Evolutionary conservation across 2,797 vertebrate genomes (phyloP).

Genomic region (Micropoecilia bifurca): DNA sequence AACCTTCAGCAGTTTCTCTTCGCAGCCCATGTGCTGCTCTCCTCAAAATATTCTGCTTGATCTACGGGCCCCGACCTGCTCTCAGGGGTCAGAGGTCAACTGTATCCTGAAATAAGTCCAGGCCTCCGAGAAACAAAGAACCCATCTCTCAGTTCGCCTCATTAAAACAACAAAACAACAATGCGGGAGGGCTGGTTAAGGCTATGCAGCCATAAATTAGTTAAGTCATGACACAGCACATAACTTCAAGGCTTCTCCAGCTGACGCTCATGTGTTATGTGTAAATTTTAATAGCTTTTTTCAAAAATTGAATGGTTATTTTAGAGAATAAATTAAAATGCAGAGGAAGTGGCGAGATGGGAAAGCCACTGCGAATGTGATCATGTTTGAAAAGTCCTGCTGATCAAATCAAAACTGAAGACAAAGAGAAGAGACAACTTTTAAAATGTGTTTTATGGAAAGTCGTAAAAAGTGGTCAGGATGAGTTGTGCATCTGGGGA

Average conservation of each 20-base stretch:
- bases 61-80: conserved; percentile 64
- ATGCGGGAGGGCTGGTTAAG: conserved; percentile 10
- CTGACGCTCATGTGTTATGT: background rate
- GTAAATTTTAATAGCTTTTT: conserved; percentile 25
- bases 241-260: conserved; percentile 10
- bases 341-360: conserved; percentile 21
- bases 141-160: conserved; percentile 60
- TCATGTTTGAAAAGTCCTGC: conserved; percentile 47
- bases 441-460: conserved; percentile 76
- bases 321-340: conserved; percentile 39
- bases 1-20: conserved; percentile 51
- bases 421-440: conserved; percentile 67
- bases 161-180: conserved; percentile 49
- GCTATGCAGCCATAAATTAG: conserved; percentile 43
- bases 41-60: conserved; percentile 64
- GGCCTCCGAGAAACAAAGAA: conserved; percentile 43
- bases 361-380: conserved; percentile 28
- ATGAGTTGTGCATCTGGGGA: conserved; percentile 61
- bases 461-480: conserved; percentile 65
- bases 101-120: conserved; percentile 68
- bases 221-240: conserved; percentile 30
- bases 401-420: conserved; percentile 65
- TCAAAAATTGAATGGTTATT: conserved; percentile 39
- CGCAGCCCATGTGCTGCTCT: conserved; percentile 57
- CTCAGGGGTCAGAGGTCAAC: conserved; percentile 73